These are phyloP conservation scores for Ameiurus melas DNA, from an alignment of 2,113 vertebrate genomes.

Conservation along the genomic window DNA sequence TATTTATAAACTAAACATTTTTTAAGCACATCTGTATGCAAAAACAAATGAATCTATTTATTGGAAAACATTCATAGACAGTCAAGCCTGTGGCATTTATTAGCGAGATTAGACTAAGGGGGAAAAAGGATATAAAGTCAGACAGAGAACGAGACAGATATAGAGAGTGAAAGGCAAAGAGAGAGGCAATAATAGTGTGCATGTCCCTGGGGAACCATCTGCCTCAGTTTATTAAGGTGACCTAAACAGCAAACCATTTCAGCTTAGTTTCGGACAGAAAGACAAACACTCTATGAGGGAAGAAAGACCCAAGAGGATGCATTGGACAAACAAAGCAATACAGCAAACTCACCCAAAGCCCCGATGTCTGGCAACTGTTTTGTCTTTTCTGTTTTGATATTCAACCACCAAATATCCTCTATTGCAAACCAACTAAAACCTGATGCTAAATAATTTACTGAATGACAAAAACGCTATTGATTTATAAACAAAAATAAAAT, in stretches of 20 bases:
- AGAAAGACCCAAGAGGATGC: background rate
- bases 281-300: conserved; percentile 4
- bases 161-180: conserved; percentile 15
- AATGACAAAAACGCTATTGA: background rate
- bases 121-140: background rate
- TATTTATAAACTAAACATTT: background rate
- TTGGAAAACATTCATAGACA: background rate
- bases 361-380: background rate
- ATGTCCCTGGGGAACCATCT: conserved; percentile 21
- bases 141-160: background rate
- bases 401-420: background rate
- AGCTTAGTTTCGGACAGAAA: conserved; percentile 20
- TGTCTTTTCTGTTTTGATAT: conserved; percentile 6
- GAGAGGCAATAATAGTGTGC: conserved; percentile 8
- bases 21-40: background rate
- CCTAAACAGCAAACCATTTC: conserved; percentile 17
- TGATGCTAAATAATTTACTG: background rate
- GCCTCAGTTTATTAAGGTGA: conserved; percentile 45
- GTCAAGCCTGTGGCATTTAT: background rate
- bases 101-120: background rate
- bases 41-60: background rate
- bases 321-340: conserved; percentile 17
- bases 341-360: background rate
- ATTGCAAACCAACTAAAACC: background rate
- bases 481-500: background rate